Percentiles rank a stretch among this genome's conserved stretches.
These are phyloP conservation scores for Turritopsis dohrnii DNA, from an alignment of 30 jellyfish, hydroid and myxozoan species.

Conservation along the genomic window DNA sequence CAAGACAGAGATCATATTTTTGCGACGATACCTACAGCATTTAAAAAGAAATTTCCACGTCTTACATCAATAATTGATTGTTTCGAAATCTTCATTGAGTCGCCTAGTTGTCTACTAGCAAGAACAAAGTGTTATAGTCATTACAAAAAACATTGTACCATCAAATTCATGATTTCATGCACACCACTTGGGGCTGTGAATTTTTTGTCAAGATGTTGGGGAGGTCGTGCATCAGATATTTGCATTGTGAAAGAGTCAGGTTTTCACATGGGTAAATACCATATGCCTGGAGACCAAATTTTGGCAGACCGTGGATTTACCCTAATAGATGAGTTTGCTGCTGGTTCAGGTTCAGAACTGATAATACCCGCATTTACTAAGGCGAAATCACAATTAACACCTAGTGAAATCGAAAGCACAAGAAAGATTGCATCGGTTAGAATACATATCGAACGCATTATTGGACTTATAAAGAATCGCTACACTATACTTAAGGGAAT, in stretches of 20 bases:
- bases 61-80: constrained; percentile 49
- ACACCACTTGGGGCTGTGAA: constrained; percentile 49
- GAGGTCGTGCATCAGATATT: constrained; percentile 53
- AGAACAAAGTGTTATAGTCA: constrained; percentile 38
- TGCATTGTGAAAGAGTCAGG: constrained; percentile 37
- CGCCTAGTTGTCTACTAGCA: constrained; percentile 39
- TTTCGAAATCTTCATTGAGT: constrained; percentile 47
- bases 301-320: constrained; percentile 52
- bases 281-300: constrained; percentile 51
- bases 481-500: not conserved
- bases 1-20: too few species aligned
- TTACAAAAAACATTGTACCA: constrained; percentile 40
- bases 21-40: too few species aligned
- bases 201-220: constrained; percentile 32
- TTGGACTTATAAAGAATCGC: not conserved
- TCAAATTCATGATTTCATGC: constrained; percentile 51
- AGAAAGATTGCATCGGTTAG: not conserved
- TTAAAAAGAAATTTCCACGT: constrained; percentile 40
- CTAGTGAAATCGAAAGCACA: not conserved
- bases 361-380: too few species aligned
- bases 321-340: constrained; percentile 35
- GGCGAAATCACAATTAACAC: not conserved
- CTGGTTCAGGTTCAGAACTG: too few species aligned
- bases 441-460: not conserved
- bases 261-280: constrained; percentile 20